Conservation (phyloP, 2,113 vertebrate species). For the Amazona guildingii region DNA sequence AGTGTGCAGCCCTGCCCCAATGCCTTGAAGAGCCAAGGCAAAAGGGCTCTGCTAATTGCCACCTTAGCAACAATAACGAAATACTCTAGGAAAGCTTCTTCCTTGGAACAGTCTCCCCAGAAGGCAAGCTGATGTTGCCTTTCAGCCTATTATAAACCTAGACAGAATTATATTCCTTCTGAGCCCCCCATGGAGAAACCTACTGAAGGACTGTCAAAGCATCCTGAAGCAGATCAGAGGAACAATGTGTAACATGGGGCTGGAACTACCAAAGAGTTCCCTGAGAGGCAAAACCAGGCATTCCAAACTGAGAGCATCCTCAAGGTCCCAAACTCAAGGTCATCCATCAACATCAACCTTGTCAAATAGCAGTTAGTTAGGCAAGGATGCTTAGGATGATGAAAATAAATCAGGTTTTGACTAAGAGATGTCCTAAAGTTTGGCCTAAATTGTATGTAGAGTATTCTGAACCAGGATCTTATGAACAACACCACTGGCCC, state of each 20-base stretch:
- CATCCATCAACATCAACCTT: neutral
- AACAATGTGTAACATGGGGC: neutral
- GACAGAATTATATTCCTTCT: neutral
- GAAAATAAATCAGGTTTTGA: constrained; percentile 20
- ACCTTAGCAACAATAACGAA: neutral
- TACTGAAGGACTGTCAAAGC: neutral
- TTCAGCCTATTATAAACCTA: neutral
- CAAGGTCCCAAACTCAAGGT: neutral
- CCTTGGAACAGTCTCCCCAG: neutral
- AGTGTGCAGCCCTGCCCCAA: neutral
- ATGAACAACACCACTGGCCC: neutral
- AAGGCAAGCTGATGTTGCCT: neutral
- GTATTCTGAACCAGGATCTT: neutral
- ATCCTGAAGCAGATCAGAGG: neutral
- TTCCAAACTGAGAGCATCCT: neutral
- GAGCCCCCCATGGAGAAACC: neutral
- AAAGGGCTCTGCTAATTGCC: neutral
- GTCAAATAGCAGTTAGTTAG: neutral
- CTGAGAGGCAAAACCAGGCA: neutral
- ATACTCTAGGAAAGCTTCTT: neutral
- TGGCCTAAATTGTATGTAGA: neutral
- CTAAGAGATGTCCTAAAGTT: neutral
- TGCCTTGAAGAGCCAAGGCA: neutral
- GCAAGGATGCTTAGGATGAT: neutral
- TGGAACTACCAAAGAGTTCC: neutral